Base-by-base conservation (phyloP, 2,888 invertebrate species). In the Caradrina clavipalpis region DNA sequence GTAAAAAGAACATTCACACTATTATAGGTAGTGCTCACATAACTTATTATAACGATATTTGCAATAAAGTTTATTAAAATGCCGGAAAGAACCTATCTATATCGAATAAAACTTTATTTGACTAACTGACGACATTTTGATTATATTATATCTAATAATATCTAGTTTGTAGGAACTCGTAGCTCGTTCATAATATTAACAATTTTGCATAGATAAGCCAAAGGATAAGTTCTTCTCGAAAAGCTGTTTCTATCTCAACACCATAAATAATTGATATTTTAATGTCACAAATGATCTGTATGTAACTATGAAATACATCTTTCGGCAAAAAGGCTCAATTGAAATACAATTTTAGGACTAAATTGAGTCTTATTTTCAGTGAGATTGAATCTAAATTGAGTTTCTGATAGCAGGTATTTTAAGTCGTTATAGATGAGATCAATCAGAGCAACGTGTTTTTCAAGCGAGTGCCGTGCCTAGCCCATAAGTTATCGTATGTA, bases 221-320 rank as follows among this genome's bases (percentile, higher is more conserved):
- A 66, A 73, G 84, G 89, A 91, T 87, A 86, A 86, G 84, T 88
- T 89, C 90, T 90, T 89, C 90, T 91, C 85, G 88, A 90, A 92
- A 90, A 88, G 87, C 88, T 87, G 85, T 89, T 87, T 86, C 90
- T 95, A 95, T 95, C 95, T 93, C 90, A 89, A 89, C 91, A 88
- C 94, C 89, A 95, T 95, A 95, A 95, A 95, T 95, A 94, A 95
- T 95, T 94, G 94, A 95, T 95, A 95, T 95, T 95, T 94, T 94
- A 95, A 94, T 95, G 95, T 94, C 95, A 94, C 95, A 95, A 95
- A 95, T 95, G 94, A 94, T 95, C 95, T 94, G 95, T 94, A 92
- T 92, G 93, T 94, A 93, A 93, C 93, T 94, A 91, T 89, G 87
- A 90, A 89, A 88, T 85, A 79, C 67, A 81, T 74, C 70, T 76